Evolutionary conservation across 2,113 vertebrate genomes (phyloP).

Genomic region (Neotoma lepida): DNA sequence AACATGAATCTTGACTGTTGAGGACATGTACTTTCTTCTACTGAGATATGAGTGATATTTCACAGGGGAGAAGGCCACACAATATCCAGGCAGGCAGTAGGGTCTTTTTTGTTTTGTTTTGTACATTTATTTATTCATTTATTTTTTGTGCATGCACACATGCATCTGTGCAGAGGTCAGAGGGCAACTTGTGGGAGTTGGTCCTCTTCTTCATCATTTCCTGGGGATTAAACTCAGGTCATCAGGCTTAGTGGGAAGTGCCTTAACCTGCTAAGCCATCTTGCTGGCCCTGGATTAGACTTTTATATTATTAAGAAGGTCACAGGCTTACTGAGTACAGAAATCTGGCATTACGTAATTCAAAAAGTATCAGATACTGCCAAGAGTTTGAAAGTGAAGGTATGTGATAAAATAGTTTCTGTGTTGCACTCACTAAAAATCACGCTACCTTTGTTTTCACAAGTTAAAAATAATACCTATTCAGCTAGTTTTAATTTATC

Average conservation of each 20-base stretch:
- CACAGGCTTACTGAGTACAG: background rate
- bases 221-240: background rate
- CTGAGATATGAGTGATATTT: background rate
- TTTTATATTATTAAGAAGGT: background rate
- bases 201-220: background rate
- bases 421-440: background rate
- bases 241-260: background rate
- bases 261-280: background rate
- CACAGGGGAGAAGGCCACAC: background rate
- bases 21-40: background rate
- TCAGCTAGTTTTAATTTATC: background rate
- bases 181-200: background rate
- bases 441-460: background rate
- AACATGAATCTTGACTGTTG: background rate
- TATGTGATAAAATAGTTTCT: background rate
- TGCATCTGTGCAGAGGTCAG: background rate
- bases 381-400: background rate
- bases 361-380: background rate
- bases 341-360: background rate
- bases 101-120: background rate
- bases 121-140: background rate
- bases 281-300: background rate
- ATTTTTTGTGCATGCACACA: background rate
- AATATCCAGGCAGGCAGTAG: background rate
- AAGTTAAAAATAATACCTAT: constrained; percentile 15